phyloP scores from a whole-genome alignment of 2,888 invertebrate species.

The Dorcus parallelipipedus region DNA sequence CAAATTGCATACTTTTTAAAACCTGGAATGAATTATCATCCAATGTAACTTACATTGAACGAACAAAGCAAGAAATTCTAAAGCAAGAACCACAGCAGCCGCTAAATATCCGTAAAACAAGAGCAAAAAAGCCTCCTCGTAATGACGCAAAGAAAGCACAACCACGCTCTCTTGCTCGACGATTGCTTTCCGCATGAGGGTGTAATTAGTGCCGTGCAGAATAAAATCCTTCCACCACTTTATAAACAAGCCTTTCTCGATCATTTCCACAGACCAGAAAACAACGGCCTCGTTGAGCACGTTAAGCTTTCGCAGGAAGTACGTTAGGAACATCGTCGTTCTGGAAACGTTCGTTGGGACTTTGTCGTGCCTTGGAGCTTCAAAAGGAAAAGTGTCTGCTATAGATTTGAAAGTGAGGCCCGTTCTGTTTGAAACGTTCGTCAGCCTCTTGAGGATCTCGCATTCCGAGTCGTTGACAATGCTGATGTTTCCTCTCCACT shows the following conservation, averaged over 20 bases:
- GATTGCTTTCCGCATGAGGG: conserved; percentile 3
- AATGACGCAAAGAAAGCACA: conserved; percentile 19
- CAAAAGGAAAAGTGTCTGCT: conserved; percentile 3
- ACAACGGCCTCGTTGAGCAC: conserved; percentile 15
- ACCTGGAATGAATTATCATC: conserved; percentile 9
- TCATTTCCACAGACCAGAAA: conserved; percentile 25
- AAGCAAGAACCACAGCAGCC: conserved; percentile 9
- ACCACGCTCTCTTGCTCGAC: conserved; percentile 6
- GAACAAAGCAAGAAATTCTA: conserved; percentile 16
- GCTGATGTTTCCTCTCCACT: conserved; percentile 4
- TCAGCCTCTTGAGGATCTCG: neutral
- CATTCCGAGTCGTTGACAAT: conserved; percentile 5
- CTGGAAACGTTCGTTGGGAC: neutral
- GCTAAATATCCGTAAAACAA: conserved; percentile 20
- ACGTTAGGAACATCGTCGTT: conserved; percentile 20
- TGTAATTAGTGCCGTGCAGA: conserved; percentile 14
- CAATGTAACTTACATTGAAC: neutral
- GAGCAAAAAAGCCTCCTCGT: conserved; percentile 25
- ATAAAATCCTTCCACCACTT: conserved; percentile 26
- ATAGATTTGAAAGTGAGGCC: conserved; percentile 4
- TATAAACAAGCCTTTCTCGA: conserved; percentile 25
- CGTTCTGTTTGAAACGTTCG: neutral
- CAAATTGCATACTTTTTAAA: conserved; percentile 3
- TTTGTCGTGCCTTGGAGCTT: neutral
- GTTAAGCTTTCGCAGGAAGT: conserved; percentile 18